Evolutionary conservation across 2,113 vertebrate species (phyloP).

Genomic region (Indri indri): DNA sequence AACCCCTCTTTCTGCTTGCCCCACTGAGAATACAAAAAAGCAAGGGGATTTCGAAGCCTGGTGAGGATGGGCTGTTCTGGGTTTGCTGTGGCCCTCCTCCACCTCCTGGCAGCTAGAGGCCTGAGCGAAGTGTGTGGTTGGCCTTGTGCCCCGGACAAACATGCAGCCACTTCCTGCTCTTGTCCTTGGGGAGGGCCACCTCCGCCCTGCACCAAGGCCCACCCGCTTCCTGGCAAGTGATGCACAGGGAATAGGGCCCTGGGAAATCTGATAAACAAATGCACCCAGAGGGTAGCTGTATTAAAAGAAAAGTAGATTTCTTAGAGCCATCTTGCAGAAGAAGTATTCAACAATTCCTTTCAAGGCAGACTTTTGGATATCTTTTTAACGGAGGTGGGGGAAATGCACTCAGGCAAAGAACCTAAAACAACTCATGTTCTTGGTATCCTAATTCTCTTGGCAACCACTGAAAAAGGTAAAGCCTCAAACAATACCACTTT

Average conservation of each 20-base stretch:
- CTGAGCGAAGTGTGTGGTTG: fast-evolving
- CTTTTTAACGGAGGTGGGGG: too few species aligned
- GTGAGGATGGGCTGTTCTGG: too few species aligned
- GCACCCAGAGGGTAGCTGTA: fast-evolving
- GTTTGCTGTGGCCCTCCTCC: fast-evolving
- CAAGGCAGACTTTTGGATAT: not conserved
- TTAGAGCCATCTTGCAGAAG: not conserved
- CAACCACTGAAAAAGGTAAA: not conserved
- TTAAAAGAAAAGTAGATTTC: not conserved
- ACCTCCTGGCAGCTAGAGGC: too few species aligned
- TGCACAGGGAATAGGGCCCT: not conserved
- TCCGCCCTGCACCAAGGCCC: not conserved
- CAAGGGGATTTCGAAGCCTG: fast-evolving
- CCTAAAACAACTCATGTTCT: fast-evolving
- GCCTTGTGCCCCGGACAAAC: not conserved
- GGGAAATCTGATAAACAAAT: not conserved
- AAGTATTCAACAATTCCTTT: not conserved
- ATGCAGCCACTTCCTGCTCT: fast-evolving
- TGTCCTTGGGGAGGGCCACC: not conserved
- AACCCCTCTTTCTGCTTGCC: not conserved
- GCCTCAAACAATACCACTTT: too few species aligned
- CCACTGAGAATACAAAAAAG: not conserved
- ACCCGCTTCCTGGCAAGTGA: not conserved
- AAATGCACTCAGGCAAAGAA: not conserved
- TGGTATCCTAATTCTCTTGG: not conserved